Evolutionary conservation across 2,888 invertebrate species (phyloP).

Genomic region (Hydropsyche betteni): DNA sequence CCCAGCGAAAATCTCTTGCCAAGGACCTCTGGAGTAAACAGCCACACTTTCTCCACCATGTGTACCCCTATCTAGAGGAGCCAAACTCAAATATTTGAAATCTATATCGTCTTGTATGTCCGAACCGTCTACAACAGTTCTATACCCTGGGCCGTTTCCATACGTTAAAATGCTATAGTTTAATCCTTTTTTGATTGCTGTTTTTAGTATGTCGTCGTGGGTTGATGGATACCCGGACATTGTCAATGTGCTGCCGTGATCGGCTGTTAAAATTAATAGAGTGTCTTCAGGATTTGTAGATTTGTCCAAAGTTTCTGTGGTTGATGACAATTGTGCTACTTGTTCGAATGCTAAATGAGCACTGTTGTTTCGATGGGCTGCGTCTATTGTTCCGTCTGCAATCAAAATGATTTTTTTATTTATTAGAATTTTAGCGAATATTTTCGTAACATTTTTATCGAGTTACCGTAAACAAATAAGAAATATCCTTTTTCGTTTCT

Average conservation of each 20-base stretch:
- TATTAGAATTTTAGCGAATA: neutral
- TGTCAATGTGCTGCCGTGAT: conserved; percentile 82
- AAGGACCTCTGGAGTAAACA: conserved; percentile 70
- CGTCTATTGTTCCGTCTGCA: conserved; percentile 71
- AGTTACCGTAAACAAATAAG: conserved; percentile 73
- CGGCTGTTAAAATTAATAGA: conserved; percentile 79
- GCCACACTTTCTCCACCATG: conserved; percentile 75
- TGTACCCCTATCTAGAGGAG: conserved; percentile 65
- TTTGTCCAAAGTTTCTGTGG: conserved; percentile 60
- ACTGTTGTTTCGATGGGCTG: conserved; percentile 71
- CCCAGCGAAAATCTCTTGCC: conserved; percentile 73
- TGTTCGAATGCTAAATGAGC: conserved; percentile 73
- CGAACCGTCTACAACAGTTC: neutral
- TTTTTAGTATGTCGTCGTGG: conserved; percentile 62
- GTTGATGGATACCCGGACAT: conserved; percentile 76
- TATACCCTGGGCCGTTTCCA: conserved; percentile 72
- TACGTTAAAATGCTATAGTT: conserved; percentile 72
- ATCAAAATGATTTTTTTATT: neutral
- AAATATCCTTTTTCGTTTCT: conserved; percentile 75
- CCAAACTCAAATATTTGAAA: conserved; percentile 59
- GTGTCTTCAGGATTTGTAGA: conserved; percentile 73
- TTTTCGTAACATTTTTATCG: neutral
- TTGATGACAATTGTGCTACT: conserved; percentile 71
- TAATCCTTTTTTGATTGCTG: too few relatives aligned
- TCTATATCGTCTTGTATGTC: conserved; percentile 53